These are phyloP conservation scores for Halichoerus grypus DNA, from an alignment of 2,113 vertebrate genomes.

Conservation along the genomic window DNA sequence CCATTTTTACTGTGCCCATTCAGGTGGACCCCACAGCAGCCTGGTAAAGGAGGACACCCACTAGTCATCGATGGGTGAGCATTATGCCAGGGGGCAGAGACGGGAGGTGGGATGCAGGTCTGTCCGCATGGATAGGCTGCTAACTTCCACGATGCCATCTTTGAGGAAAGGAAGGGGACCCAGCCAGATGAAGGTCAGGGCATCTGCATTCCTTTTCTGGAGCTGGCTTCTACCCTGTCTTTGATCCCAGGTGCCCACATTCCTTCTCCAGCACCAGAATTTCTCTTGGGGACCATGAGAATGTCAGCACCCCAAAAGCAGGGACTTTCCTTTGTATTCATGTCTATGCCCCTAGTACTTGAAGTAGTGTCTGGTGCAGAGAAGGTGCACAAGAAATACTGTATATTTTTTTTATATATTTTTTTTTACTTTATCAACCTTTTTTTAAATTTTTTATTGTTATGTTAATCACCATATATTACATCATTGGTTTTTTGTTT, in stretches of 20 bases:
- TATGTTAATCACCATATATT: too few relatives aligned
- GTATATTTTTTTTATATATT: too few relatives aligned
- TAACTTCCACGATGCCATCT: not conserved
- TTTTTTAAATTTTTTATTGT: too few relatives aligned
- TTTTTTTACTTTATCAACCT: too few relatives aligned
- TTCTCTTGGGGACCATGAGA: not conserved
- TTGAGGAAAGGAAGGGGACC: not conserved
- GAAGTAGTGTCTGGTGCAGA: not conserved
- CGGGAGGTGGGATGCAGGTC: not conserved
- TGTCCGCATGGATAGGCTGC: rapidly evolving
- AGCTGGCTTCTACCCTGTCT: not conserved
- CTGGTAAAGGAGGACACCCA: too few relatives aligned
- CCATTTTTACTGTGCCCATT: not conserved
- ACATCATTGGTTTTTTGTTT: too few relatives aligned
- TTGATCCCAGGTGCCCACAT: not conserved
- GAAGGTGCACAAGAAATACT: not conserved
- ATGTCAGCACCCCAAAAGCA: not conserved
- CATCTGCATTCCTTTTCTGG: not conserved
- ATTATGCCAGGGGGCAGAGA: not conserved
- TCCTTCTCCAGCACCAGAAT: not conserved
- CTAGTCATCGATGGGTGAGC: rapidly evolving
- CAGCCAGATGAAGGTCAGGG: not conserved
- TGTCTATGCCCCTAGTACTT: too few relatives aligned
- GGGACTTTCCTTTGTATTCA: not conserved
- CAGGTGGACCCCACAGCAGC: rapidly evolving